phyloP scores from a whole-genome alignment of 2,113 vertebrate genomes.

The Spea bombifrons region DNA sequence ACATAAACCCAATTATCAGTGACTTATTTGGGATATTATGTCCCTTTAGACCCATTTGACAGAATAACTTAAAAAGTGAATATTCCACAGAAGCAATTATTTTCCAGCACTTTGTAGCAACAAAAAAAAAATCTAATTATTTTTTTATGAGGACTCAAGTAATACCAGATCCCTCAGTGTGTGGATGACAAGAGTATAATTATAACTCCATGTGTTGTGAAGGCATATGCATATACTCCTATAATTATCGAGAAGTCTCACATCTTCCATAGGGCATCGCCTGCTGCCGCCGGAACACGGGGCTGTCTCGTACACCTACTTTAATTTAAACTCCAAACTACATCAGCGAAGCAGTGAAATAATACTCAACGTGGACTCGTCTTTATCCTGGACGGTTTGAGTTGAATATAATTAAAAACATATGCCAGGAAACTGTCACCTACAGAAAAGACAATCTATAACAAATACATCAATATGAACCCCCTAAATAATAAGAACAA shows the following conservation, averaged over 20 bases:
- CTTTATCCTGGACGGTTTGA: slow-evolving; percentile 19
- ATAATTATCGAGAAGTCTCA: slow-evolving; percentile 31
- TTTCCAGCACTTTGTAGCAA: slow-evolving; percentile 2
- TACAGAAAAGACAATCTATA: too few relatives aligned
- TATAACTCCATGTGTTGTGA: slow-evolving; percentile 16
- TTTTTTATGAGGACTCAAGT: slow-evolving; percentile 3
- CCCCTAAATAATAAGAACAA: too few relatives aligned
- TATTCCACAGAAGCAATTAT: not conserved
- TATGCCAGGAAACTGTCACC: slow-evolving; percentile 49
- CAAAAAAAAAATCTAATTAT: slow-evolving; percentile 2
- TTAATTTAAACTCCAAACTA: slow-evolving; percentile 20
- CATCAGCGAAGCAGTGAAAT: slow-evolving; percentile 29
- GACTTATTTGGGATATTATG: not conserved
- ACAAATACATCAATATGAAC: too few relatives aligned
- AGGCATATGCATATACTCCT: slow-evolving; percentile 14
- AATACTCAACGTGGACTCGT: slow-evolving; percentile 18
- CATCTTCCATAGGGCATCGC: slow-evolving; percentile 24
- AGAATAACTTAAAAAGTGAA: not conserved
- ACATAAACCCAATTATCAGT: not conserved
- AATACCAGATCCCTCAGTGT: slow-evolving; percentile 18
- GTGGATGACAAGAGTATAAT: slow-evolving; percentile 22
- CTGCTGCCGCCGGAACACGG: slow-evolving; percentile 20
- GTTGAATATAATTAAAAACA: slow-evolving; percentile 13
- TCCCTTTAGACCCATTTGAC: not conserved
- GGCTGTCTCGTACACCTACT: slow-evolving; percentile 38